Evolutionary conservation across 1,140 invertebrate species (phyloP).

Genomic region (Leptinotarsa lineolata): DNA sequence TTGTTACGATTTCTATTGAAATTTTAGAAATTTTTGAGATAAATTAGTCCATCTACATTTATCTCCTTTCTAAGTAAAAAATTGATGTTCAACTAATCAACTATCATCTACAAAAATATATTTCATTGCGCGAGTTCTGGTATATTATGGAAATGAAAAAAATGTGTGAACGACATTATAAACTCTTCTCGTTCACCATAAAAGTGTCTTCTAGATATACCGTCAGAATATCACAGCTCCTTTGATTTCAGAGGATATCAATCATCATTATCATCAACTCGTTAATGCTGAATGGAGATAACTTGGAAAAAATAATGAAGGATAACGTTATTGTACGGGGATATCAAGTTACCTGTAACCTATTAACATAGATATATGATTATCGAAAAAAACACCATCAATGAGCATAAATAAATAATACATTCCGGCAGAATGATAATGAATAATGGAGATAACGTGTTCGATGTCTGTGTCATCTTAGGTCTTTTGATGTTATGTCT

Average conservation of each 20-base stretch:
- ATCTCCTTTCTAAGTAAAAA: too few relatives aligned
- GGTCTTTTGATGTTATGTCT: neutral
- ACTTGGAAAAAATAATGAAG: neutral
- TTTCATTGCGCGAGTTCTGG: too few relatives aligned
- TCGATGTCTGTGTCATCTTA: neutral
- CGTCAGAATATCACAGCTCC: neutral
- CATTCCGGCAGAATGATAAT: neutral
- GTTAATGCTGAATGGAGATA: neutral
- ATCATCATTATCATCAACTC: slow-evolving; percentile 6
- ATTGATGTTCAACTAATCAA: too few relatives aligned
- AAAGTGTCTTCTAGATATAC: too few relatives aligned
- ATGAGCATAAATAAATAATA: neutral
- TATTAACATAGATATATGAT: slow-evolving; percentile 1
- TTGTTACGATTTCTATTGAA: too few relatives aligned
- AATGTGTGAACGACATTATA: too few relatives aligned
- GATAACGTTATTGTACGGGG: neutral
- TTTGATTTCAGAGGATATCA: neutral
- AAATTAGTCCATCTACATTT: too few relatives aligned
- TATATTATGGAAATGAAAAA: too few relatives aligned
- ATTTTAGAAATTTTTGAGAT: too few relatives aligned
- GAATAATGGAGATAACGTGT: neutral
- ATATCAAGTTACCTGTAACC: slow-evolving; percentile 8
- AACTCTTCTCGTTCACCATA: too few relatives aligned
- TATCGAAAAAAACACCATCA: neutral
- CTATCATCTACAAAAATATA: too few relatives aligned